A percentile compares a stretch with the other conserved stretches of the same genome.
Conservation (phyloP, 2,888 invertebrate species). For the Smittia aterrima region DNA sequence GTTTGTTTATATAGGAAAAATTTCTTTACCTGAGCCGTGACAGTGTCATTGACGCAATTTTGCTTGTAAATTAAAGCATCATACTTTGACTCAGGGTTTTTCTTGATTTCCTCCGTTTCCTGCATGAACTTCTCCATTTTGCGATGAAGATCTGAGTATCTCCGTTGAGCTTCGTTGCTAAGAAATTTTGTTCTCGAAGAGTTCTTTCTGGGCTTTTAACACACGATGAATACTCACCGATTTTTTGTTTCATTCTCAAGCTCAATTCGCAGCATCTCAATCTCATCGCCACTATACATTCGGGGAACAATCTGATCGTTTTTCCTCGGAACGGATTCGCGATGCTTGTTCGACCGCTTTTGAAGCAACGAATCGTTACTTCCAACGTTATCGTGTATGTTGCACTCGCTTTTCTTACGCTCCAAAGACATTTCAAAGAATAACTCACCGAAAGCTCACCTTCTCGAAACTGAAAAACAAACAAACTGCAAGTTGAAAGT, state of each 20-base stretch:
- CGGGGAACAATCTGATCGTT: constrained; percentile 29
- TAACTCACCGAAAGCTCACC: no score
- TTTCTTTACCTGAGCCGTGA: constrained; percentile 27
- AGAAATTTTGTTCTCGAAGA: not conserved
- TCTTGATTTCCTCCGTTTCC: constrained; percentile 33
- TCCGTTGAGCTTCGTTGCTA: constrained; percentile 41
- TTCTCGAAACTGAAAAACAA: no score
- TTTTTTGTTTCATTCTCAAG: constrained; percentile 35
- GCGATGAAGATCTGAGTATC: constrained; percentile 42
- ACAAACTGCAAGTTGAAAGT: no score
- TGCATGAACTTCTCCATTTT: constrained; percentile 42
- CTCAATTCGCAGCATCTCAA: constrained; percentile 29
- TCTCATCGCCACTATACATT: constrained; percentile 31
- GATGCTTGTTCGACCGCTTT: constrained; percentile 30
- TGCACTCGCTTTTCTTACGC: constrained; percentile 35
- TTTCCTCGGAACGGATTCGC: constrained; percentile 24
- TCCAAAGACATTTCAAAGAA: constrained; percentile 13
- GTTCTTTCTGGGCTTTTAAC: not conserved
- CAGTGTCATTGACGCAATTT: constrained; percentile 40
- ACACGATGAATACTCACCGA: constrained; percentile 3
- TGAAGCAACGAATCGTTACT: constrained; percentile 34
- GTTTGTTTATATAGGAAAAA: constrained; percentile 5
- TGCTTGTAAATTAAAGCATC: constrained; percentile 42
- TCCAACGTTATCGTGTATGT: constrained; percentile 12
- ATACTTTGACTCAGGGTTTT: constrained; percentile 42